These are phyloP conservation scores for Neomonachus schauinslandi DNA, from an alignment of 2,113 vertebrate species.

Conservation along the genomic window DNA sequence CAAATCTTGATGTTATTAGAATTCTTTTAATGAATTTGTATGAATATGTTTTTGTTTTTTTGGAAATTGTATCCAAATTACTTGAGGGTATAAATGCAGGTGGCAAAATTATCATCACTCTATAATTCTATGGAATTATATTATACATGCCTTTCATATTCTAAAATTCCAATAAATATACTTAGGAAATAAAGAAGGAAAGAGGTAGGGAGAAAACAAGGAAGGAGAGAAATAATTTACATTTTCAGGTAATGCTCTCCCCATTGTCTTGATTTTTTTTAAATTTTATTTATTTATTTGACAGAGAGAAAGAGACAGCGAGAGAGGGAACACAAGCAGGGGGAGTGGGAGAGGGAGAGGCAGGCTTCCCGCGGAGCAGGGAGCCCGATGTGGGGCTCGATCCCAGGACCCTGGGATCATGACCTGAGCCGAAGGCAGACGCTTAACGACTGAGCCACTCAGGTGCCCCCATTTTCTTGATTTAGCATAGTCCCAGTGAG, in stretches of 20 bases:
- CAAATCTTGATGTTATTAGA: not conserved
- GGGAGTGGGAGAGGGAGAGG: too few relatives aligned
- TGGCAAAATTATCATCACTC: not conserved
- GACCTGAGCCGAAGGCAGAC: too few relatives aligned
- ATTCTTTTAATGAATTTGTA: not conserved
- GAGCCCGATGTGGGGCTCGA: too few relatives aligned
- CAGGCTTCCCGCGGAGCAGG: too few relatives aligned
- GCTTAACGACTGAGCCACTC: too few relatives aligned
- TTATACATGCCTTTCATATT: not conserved
- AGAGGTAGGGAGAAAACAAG: not conserved
- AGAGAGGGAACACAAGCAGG: too few relatives aligned
- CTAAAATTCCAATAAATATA: not conserved
- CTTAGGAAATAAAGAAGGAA: not conserved
- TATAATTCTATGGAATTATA: not conserved
- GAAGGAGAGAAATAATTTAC: not conserved
- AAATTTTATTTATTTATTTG: too few relatives aligned
- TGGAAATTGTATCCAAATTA: not conserved
- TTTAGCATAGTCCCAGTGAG: not conserved
- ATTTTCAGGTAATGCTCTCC: not conserved
- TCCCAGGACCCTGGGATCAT: too few relatives aligned
- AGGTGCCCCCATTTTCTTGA: not conserved
- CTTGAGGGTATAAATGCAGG: not conserved
- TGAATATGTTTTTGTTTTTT: not conserved
- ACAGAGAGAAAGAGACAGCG: too few relatives aligned
- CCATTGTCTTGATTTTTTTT: not conserved